Evolutionary conservation across 2,888 invertebrate genomes (phyloP).

Genomic region (Pristionchus entomophagus): DNA sequence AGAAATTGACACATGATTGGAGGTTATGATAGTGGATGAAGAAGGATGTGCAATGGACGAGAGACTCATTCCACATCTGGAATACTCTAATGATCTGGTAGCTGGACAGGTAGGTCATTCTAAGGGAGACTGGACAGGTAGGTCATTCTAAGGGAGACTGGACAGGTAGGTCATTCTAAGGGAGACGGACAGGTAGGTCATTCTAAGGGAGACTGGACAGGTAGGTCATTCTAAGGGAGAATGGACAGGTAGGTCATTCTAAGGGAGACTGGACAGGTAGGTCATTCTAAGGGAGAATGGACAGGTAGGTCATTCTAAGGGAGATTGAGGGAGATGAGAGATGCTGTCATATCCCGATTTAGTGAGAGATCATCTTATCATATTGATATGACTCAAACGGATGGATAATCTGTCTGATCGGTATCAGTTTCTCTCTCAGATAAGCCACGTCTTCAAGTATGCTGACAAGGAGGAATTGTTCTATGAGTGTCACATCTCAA

Average conservation of each 20-base stretch:
- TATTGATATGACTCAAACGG: neutral
- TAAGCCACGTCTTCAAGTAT: constrained; percentile 74
- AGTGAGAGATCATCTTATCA: constrained; percentile 57
- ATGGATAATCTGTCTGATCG: neutral
- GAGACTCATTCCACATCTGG: constrained; percentile 75
- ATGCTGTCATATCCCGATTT: neutral
- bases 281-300: too few species aligned
- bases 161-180: too few species aligned
- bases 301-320: too few species aligned
- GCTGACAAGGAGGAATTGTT: constrained; percentile 70
- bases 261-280: too few species aligned
- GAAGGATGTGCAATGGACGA: constrained; percentile 75
- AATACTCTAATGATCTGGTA: constrained; percentile 75
- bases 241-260: too few species aligned
- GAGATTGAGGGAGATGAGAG: too few species aligned
- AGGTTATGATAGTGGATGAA: constrained; percentile 48
- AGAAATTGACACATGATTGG: constrained; percentile 57
- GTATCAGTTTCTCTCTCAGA: constrained; percentile 55
- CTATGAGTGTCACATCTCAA: constrained; percentile 73
- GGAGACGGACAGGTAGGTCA: too few species aligned
- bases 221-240: too few species aligned
- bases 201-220: too few species aligned
- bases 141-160: neutral
- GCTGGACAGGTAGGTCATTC: constrained; percentile 60
- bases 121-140: constrained; percentile 64